Evolutionary conservation across 2,888 invertebrate species (phyloP).

Genomic region (Drosophila quinaria): DNA sequence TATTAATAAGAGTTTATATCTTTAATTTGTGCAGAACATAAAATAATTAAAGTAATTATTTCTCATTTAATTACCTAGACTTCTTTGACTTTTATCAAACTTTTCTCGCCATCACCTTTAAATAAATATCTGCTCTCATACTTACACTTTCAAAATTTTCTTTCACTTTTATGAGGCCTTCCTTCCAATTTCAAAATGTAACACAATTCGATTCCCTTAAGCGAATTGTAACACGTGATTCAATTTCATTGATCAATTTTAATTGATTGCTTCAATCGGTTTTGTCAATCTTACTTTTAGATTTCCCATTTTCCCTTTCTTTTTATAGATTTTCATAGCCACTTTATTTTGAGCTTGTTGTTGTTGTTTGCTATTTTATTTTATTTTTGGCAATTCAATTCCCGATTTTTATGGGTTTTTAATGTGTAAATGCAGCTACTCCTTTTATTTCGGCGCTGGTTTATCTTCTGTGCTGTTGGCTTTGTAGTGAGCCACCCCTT

Average conservation of each 20-base stretch:
- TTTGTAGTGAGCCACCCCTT: conserved; percentile 36
- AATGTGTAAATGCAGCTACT: conserved; percentile 74
- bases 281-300: conserved; percentile 41
- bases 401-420: conserved; percentile 76
- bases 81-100: not conserved
- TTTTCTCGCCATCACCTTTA: not conserved
- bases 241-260: conserved; percentile 77
- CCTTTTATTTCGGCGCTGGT: conserved; percentile 56
- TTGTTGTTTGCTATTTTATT: conserved; percentile 36
- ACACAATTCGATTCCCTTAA: conserved; percentile 29
- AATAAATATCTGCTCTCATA: not conserved
- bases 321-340: conserved; percentile 62
- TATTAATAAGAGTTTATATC: no score
- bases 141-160: not conserved
- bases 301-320: conserved; percentile 14
- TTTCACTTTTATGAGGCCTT: conserved; percentile 20
- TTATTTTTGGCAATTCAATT: conserved; percentile 59
- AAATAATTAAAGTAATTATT: no score
- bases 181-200: conserved; percentile 35
- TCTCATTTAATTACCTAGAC: not conserved
- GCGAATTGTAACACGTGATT: conserved; percentile 77
- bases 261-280: conserved; percentile 77
- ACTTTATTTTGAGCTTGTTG: conserved; percentile 63
- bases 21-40: no score
- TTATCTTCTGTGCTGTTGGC: conserved; percentile 10